Percentiles rank a stretch among this genome's conserved stretches.
Evolutionary conservation across 2,113 vertebrate genomes (phyloP).

Genomic region (Bothrops jararaca): DNA sequence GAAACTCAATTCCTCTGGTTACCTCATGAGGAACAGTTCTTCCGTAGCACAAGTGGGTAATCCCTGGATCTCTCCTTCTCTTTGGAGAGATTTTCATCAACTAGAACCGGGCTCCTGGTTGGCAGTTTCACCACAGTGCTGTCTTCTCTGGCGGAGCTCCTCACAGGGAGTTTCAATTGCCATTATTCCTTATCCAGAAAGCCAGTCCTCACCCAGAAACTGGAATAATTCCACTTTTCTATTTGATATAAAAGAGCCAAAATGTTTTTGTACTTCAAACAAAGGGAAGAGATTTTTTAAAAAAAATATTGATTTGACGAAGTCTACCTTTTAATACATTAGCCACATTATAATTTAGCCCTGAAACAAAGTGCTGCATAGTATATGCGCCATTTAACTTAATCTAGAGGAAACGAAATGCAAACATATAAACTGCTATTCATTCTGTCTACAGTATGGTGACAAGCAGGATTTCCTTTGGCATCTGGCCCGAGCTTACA

Average conservation of each 20-base stretch:
- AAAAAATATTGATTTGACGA: neutral
- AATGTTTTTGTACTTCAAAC: neutral
- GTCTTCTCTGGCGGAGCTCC: neutral
- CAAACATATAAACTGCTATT: accelerated
- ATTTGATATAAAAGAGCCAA: neutral
- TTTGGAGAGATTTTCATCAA: neutral
- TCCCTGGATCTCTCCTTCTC: neutral
- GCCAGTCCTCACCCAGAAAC: neutral
- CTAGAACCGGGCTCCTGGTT: neutral
- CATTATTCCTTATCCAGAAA: neutral
- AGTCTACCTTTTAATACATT: neutral
- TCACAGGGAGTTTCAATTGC: neutral
- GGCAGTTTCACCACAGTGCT: neutral
- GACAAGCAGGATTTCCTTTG: constrained; percentile 82
- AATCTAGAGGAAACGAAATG: neutral
- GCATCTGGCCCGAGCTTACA: constrained; percentile 89
- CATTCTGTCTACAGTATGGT: constrained; percentile 71
- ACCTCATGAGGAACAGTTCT: neutral
- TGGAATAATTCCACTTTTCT: neutral
- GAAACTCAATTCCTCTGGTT: neutral
- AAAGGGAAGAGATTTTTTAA: neutral
- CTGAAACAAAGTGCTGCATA: neutral
- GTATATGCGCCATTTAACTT: accelerated
- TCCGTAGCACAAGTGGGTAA: neutral
- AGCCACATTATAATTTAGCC: neutral